Base-by-base conservation (phyloP, 2,888 invertebrate genomes). In the Halictus ligatus region DNA sequence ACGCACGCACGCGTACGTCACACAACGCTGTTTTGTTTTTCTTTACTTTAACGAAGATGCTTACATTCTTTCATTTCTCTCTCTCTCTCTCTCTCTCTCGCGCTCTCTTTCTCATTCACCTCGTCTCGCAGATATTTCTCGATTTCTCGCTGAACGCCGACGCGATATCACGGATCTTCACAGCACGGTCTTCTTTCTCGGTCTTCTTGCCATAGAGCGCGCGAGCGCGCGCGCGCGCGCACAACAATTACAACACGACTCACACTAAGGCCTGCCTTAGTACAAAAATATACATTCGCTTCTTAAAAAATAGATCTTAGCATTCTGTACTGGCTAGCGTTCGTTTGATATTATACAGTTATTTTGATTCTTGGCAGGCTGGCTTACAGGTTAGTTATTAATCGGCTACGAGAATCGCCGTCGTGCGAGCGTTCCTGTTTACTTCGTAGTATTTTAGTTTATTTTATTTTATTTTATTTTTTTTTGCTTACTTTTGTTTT, bases 221-320 rank as follows among this genome's bases (percentile, higher is more conserved):
- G 85, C 86, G 35, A 35, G 87, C 85, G 85, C 86, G 85, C 90
- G 67, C 67, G 35, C 67, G 67, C 35, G 35, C 60, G 60, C 60
- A 7, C 29, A 91, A 93, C 91, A 90, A 89, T 87, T 69, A 69
- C 69, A 69, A 71, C 89, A 91, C 89, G 88, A 88, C 89, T 87
- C 91, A 86, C 84, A 88, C 95, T 95, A 95, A 95, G 95, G 95
- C 95, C 95, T 94, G 95, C 95, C 95, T 94, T 94, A 95, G 95
- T 95, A 94, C 91, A 95, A 95, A 95, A 95, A 95, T 95, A 95
- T 94, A 95, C 94, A 94, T 94, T 94, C 94, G 94, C 93, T 91
- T 94, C 94, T 95, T 94, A 95, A 95, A 94, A 95, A 95, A 95
- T 95, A 95, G 95, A 94, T 95, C 94, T 95, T 94, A 93, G 92